phyloP scores from a whole-genome alignment of 2,797 vertebrate species.

The Mormyrops boulengeri region DNA sequence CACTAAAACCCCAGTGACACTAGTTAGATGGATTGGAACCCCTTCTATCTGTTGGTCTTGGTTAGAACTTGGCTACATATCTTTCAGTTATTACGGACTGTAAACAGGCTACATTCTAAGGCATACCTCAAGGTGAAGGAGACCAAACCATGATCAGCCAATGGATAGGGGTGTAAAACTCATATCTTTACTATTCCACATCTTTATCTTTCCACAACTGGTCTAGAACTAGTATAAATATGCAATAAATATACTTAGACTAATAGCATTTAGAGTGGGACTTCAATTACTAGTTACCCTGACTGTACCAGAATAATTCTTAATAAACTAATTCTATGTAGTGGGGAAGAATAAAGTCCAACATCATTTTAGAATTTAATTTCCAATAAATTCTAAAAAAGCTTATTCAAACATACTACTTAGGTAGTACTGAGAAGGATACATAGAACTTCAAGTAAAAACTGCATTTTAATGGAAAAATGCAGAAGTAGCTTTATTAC shows the following conservation, averaged over 20 bases:
- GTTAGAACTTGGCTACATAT: conserved; percentile 26
- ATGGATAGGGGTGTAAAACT: conserved; percentile 44
- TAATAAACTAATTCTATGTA: not conserved
- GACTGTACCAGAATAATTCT: not conserved
- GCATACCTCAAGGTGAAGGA: conserved; percentile 54
- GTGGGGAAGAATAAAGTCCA: not conserved
- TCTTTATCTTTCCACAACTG: not conserved
- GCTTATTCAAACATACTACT: not conserved
- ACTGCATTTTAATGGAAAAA: not conserved
- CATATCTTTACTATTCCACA: not conserved
- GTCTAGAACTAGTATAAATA: not conserved
- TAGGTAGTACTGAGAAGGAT: not conserved
- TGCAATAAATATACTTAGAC: not conserved
- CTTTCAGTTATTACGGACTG: conserved; percentile 47
- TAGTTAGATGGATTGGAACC: conserved; percentile 15
- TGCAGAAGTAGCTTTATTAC: not conserved
- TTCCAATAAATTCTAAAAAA: not conserved
- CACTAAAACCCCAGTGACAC: conserved; percentile 28
- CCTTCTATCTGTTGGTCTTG: conserved; percentile 22
- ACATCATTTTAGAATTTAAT: not conserved
- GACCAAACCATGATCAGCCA: conserved; percentile 51
- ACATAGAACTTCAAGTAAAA: not conserved
- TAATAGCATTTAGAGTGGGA: not conserved
- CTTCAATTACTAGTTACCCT: not conserved
- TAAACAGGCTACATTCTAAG: conserved; percentile 76